Conservation (phyloP, 2,113 vertebrate genomes). For the Sphaerodactylus townsendi region DNA sequence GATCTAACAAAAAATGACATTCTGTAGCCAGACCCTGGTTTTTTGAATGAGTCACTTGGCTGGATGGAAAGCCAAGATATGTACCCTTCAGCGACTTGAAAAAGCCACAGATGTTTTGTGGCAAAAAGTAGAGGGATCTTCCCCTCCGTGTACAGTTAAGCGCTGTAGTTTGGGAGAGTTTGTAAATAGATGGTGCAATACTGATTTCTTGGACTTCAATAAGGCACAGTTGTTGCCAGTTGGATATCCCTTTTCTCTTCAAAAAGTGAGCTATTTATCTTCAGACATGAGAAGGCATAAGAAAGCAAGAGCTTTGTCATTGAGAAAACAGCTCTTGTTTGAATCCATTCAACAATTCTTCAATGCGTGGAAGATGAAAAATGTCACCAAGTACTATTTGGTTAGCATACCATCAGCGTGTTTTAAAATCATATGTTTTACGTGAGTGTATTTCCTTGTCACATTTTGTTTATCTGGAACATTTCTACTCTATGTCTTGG, state of each 20-base stretch:
- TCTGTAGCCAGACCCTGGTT: constrained; percentile 51
- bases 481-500: too few species aligned
- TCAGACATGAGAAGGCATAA: constrained; percentile 5
- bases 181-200: constrained; percentile 23
- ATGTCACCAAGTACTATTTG: too few species aligned
- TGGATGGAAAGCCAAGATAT: constrained; percentile 58
- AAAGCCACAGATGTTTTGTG: constrained; percentile 58
- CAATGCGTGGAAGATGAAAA: too few species aligned
- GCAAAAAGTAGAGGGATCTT: constrained; percentile 40
- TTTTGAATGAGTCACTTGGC: constrained; percentile 51
- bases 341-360: too few species aligned
- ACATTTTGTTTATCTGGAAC: too few species aligned
- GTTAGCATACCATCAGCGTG: too few species aligned
- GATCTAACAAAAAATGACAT: constrained; percentile 51
- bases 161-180: constrained; percentile 41
- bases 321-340: constrained; percentile 17
- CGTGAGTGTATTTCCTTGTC: too few species aligned
- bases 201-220: neutral
- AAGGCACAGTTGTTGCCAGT: neutral
- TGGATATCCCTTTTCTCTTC: neutral
- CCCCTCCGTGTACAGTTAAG: constrained; percentile 51
- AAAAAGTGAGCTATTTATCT: constrained; percentile 9
- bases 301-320: constrained; percentile 31
- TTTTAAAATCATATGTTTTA: too few species aligned
- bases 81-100: constrained; percentile 64